Evolutionary conservation across 30 jellyfish, hydroid and myxozoan genomes (phyloP).

Genomic region (Pelagia noctiluca): DNA sequence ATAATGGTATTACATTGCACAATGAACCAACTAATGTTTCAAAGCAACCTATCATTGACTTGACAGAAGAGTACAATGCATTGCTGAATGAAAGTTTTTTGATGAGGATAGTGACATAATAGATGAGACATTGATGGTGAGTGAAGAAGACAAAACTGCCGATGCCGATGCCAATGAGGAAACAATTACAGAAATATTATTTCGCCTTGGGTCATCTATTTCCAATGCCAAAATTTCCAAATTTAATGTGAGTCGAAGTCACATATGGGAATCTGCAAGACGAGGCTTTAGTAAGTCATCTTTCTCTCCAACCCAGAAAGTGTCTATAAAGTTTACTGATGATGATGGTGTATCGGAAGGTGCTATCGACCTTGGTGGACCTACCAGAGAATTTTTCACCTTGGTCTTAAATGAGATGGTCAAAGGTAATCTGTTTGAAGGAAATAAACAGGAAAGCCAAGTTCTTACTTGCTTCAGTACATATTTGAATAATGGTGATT

Average conservation of each 20-base stretch:
- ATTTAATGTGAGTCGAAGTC: constrained; percentile 29
- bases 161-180: constrained; percentile 2
- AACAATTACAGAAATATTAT: background rate
- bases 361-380: constrained; percentile 25
- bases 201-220: constrained; percentile 3
- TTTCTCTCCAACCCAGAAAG: constrained; percentile 17
- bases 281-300: constrained; percentile 25
- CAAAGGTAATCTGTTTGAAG: background rate
- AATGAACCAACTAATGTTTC: constrained; percentile 1
- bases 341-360: constrained; percentile 18
- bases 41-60: constrained; percentile 25
- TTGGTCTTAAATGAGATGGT: background rate
- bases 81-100: constrained; percentile 4
- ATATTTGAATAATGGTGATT: background rate
- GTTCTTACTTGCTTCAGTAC: background rate
- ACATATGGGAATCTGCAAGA: constrained; percentile 47
- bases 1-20: background rate
- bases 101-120: constrained; percentile 5
- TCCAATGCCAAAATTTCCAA: constrained; percentile 7
- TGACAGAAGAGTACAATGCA: constrained; percentile 37
- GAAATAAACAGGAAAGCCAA: background rate
- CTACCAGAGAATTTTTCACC: constrained; percentile 24
- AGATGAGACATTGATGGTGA: constrained; percentile 15
- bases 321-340: constrained; percentile 21
- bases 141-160: background rate